Evolutionary conservation across 2,113 vertebrate genomes (phyloP).

Genomic region (Lontra canadensis): DNA sequence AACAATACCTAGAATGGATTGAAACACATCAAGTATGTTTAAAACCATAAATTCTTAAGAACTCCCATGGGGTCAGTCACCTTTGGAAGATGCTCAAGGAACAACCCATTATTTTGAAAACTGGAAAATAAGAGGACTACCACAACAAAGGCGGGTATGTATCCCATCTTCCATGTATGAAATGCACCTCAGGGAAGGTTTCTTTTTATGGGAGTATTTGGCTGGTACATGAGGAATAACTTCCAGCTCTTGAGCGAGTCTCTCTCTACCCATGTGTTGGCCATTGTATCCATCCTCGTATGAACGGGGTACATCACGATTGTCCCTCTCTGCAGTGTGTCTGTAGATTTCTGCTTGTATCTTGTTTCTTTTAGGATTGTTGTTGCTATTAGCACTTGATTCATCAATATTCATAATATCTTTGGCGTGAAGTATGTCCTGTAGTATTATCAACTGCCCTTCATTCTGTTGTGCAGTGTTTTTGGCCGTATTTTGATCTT

Average conservation of each 20-base stretch:
- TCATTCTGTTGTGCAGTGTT: not conserved
- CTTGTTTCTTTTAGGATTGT: not conserved
- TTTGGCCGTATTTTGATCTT: not conserved
- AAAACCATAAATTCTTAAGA: not conserved
- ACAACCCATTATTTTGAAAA: not conserved
- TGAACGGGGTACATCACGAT: not conserved
- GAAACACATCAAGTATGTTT: not conserved
- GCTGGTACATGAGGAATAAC: not conserved
- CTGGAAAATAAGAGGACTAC: not conserved
- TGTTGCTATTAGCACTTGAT: not conserved
- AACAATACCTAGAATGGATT: not conserved
- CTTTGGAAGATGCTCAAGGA: not conserved
- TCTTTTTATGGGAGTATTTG: not conserved
- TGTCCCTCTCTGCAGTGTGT: not conserved
- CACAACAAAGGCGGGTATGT: not conserved
- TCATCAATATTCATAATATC: not conserved
- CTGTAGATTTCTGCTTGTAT: not conserved
- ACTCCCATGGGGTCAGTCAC: not conserved
- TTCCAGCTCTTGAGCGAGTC: not conserved
- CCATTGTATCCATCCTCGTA: not conserved
- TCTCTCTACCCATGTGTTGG: not conserved
- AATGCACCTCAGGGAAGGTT: not conserved
- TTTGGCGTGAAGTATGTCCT: not conserved
- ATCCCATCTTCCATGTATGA: not conserved
- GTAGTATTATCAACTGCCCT: not conserved